Base-by-base conservation (phyloP, 2,797 vertebrate species). In the Pampus argenteus region DNA sequence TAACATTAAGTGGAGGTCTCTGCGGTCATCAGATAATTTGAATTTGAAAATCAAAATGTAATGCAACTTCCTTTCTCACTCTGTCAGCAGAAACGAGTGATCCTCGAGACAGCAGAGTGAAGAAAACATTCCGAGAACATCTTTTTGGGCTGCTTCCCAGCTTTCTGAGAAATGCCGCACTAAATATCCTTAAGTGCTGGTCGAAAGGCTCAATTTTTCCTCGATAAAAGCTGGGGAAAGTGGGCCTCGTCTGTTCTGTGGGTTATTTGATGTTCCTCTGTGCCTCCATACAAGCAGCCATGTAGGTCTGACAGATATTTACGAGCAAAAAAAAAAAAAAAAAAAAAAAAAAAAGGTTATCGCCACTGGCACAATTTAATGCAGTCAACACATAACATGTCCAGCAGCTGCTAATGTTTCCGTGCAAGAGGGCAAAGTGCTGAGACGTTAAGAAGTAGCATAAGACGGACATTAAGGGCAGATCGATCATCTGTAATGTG, bases 401-500 rank as follows among this genome's bases (percentile, higher is more conserved):
- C 56, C 62, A 67, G 71, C 63, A 42, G 59, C 73, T 71, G 66
- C 51, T 79, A 48, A 74, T 45, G 29, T 65, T 71, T 74, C 55
- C 3, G 4, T 20, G 49, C 20, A 38, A 69, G 6, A 40, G 54
- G 69, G 40, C 58, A 70, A 72, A 85, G 73, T 77, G 73, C 78
- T 71, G 73, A 79, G 76, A 65, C 66, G 71, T 71, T 52, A 71
- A 68, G 71, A 61, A 74, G 69, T 48, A 29, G 57, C 1, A 42
- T 40, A 55, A 49, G 70, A 70, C 42, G 66, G 77, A 64, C 71
- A 68, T 79, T 63, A 80, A 71, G 64, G 58, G 40, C 9, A 40
- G 65, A 87, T 91, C 78, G 76, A 85, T 91, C 82, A 78, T 75
- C 65, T 75, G 22, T 81, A 86, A 79, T 76, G 81, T 71, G 80